These are phyloP conservation scores for Sterrhoptilus dennistouni DNA, from an alignment of 2,113 vertebrate genomes.

Conservation along the genomic window DNA sequence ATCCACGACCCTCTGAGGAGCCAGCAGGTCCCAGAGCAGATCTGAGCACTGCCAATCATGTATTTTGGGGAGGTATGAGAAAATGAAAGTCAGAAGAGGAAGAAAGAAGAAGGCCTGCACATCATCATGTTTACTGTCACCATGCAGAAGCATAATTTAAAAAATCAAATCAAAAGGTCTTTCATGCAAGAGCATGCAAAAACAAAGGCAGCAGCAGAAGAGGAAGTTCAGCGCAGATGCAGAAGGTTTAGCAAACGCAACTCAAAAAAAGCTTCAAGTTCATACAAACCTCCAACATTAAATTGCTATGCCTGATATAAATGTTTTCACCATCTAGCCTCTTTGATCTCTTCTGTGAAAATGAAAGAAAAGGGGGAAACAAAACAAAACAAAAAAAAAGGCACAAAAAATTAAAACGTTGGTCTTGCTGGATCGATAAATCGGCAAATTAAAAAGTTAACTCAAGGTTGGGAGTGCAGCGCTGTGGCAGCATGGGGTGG, in stretches of 20 bases:
- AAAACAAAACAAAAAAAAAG: slow-evolving; percentile 65
- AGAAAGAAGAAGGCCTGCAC: slow-evolving; percentile 57
- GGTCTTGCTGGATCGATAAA: slow-evolving; percentile 74
- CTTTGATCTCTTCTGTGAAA: slow-evolving; percentile 98
- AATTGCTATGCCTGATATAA: slow-evolving; percentile 99
- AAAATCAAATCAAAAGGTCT: background rate
- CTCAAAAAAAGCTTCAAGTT: slow-evolving; percentile 78
- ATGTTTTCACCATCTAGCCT: slow-evolving; percentile 99
- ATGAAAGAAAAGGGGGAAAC: slow-evolving; percentile 76
- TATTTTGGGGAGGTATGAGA: slow-evolving; percentile 67
- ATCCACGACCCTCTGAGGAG: background rate
- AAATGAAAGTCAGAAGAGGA: slow-evolving; percentile 71
- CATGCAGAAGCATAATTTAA: slow-evolving; percentile 72
- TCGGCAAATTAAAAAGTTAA: slow-evolving; percentile 75
- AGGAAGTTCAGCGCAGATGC: slow-evolving; percentile 61
- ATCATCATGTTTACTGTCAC: slow-evolving; percentile 43
- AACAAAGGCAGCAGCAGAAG: slow-evolving; percentile 65
- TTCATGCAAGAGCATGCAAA: slow-evolving; percentile 78
- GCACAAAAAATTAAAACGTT: slow-evolving; percentile 82
- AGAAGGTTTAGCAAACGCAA: slow-evolving; percentile 73
- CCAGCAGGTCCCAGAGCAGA: background rate
- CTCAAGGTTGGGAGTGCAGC: slow-evolving; percentile 62
- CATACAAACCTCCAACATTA: slow-evolving; percentile 99
- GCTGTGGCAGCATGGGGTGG: slow-evolving; percentile 53
- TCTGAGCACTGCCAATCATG: slow-evolving; percentile 75